Evolutionary conservation across 2,797 vertebrate genomes (phyloP).

Genomic region (Luscinia luscinia): DNA sequence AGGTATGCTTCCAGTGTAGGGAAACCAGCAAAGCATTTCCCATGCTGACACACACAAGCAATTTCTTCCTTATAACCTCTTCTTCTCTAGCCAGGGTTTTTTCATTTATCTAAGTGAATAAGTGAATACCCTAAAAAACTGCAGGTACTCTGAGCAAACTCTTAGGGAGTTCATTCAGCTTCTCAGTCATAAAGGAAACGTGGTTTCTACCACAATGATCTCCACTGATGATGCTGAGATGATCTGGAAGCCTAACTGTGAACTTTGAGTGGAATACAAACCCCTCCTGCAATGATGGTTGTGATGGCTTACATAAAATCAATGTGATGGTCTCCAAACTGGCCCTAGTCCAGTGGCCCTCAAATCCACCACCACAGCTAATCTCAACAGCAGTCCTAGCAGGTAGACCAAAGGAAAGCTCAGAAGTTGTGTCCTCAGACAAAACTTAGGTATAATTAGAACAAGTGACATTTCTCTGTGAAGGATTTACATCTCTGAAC

Average conservation of each 20-base stretch:
- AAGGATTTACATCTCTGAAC: neutral
- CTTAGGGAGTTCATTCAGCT: neutral
- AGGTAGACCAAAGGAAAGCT: neutral
- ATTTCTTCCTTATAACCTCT: neutral
- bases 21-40: neutral
- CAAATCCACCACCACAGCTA: neutral
- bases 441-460: neutral
- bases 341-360: neutral
- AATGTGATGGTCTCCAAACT: neutral
- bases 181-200: neutral
- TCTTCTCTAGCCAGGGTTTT: neutral
- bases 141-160: neutral
- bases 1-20: neutral
- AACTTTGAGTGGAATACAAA: neutral
- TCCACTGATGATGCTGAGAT: rapidly evolving
- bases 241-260: neutral
- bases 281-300: rapidly evolving
- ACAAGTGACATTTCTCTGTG: neutral
- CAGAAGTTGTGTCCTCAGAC: neutral
- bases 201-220: neutral
- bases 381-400: neutral
- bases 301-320: neutral
- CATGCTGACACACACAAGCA: neutral
- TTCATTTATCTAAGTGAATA: neutral
- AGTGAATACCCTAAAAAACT: neutral